Percentiles rank a stretch among this genome's conserved stretches.
These are phyloP conservation scores for Nomada ferruginata DNA, from an alignment of 2,888 invertebrate genomes.

Conservation along the genomic window DNA sequence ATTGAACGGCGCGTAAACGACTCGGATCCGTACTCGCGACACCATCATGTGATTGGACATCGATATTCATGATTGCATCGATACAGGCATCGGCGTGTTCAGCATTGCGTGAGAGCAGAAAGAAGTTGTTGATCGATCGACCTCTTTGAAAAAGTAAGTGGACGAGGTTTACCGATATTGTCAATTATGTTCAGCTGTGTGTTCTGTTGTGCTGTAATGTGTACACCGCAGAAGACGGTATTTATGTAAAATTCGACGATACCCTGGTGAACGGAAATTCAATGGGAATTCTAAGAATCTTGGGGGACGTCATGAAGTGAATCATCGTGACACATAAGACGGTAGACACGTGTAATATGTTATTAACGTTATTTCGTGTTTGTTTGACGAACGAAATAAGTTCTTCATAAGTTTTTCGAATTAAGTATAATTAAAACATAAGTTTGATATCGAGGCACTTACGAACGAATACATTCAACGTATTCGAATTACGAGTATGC, in stretches of 20 bases:
- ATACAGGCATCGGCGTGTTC: conserved; percentile 4
- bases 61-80: conserved; percentile 6
- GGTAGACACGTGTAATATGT: conserved; percentile 36
- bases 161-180: neutral
- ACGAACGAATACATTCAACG: too few relatives aligned
- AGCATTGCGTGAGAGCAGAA: neutral
- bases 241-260: neutral
- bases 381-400: too few relatives aligned
- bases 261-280: neutral
- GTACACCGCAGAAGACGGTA: too few relatives aligned
- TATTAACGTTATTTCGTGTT: neutral
- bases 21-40: neutral
- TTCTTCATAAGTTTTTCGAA: too few relatives aligned
- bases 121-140: conserved; percentile 8
- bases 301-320: conserved; percentile 50
- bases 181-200: too few relatives aligned
- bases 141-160: conserved; percentile 4
- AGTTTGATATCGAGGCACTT: too few relatives aligned
- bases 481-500: too few relatives aligned
- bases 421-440: too few relatives aligned
- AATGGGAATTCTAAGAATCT: conserved; percentile 3
- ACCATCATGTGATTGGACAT: conserved; percentile 36
- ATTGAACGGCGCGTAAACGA: neutral
- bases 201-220: too few relatives aligned
- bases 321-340: conserved; percentile 61